Percentiles rank a stretch among this genome's conserved stretches.
These are phyloP conservation scores for Campoplex nolae DNA, from an alignment of 2,888 invertebrate genomes.

Conservation along the genomic window DNA sequence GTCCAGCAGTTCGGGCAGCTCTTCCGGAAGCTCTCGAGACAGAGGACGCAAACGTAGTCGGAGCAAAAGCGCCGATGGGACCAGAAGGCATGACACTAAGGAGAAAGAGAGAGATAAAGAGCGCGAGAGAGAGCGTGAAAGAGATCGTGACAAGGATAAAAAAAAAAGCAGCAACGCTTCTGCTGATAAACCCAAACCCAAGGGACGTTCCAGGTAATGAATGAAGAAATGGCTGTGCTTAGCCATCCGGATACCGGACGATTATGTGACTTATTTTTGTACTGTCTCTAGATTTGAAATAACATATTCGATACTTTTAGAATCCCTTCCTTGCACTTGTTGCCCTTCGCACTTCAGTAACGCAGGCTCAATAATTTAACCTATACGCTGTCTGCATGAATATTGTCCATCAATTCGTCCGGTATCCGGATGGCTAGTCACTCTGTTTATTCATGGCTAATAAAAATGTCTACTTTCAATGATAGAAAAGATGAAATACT, in stretches of 20 bases:
- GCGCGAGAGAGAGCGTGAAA: constrained; percentile 84
- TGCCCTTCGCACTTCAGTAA: too few relatives aligned
- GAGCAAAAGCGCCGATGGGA: constrained; percentile 82
- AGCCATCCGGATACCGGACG: too few relatives aligned
- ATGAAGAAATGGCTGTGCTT: too few relatives aligned
- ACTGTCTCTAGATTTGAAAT: too few relatives aligned
- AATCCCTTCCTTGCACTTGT: too few relatives aligned
- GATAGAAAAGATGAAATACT: background rate
- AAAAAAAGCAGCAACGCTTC: constrained; percentile 82
- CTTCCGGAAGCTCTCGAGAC: constrained; percentile 87
- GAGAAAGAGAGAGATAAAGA: constrained; percentile 85
- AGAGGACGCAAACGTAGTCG: constrained; percentile 87
- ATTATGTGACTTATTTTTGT: too few relatives aligned
- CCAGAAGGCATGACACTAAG: constrained; percentile 84
- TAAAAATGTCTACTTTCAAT: background rate
- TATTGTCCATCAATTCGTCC: too few relatives aligned
- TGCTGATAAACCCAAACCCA: constrained; percentile 83
- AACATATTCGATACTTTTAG: too few relatives aligned
- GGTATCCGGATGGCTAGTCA: too few relatives aligned
- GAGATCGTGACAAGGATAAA: constrained; percentile 83
- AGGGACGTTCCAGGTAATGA: constrained; percentile 83
- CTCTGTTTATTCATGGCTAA: background rate
- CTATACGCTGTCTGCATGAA: too few relatives aligned
- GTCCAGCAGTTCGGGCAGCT: constrained; percentile 90
- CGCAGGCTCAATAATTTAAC: too few relatives aligned